Conservation (phyloP, 2,888 invertebrate species). For the Notocelia uddmanniana region DNA sequence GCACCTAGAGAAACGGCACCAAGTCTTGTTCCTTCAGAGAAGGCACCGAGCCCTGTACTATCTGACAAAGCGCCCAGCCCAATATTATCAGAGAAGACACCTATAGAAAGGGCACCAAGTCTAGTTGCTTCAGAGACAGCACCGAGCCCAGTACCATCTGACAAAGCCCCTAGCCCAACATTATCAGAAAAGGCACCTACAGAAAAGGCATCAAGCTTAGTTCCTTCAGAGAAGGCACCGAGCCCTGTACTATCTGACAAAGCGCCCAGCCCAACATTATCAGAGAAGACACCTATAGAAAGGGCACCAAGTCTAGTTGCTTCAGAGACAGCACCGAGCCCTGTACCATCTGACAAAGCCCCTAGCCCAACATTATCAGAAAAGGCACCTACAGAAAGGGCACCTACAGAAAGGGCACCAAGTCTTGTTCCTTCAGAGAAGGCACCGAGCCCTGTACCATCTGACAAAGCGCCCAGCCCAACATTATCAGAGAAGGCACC, state of each 20-base stretch:
- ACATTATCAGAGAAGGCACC: not conserved
- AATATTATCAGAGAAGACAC: conserved; percentile 20
- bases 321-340: conserved; percentile 41
- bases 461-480: not conserved
- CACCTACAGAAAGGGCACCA: not conserved
- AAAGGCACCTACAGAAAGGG: conserved; percentile 10
- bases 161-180: conserved; percentile 30
- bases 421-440: conserved; percentile 32
- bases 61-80: conserved; percentile 46
- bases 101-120: not conserved
- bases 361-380: conserved; percentile 33
- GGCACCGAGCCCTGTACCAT: conserved; percentile 21
- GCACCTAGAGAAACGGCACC: not conserved
- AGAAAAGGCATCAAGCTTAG: conserved; percentile 34
- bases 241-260: conserved; percentile 21
- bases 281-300: conserved; percentile 17
- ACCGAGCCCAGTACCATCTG: conserved; percentile 27
- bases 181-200: conserved; percentile 26
- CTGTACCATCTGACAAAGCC: conserved; percentile 8
- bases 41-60: not conserved
- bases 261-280: not conserved
- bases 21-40: conserved; percentile 29
- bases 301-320: conserved; percentile 45
- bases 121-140: not conserved
- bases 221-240: not conserved